Evolutionary conservation across 1,140 invertebrate species (phyloP), one percentile per base, ranked within the genome.

Genomic region (Oryctes rhinoceros): DNA sequence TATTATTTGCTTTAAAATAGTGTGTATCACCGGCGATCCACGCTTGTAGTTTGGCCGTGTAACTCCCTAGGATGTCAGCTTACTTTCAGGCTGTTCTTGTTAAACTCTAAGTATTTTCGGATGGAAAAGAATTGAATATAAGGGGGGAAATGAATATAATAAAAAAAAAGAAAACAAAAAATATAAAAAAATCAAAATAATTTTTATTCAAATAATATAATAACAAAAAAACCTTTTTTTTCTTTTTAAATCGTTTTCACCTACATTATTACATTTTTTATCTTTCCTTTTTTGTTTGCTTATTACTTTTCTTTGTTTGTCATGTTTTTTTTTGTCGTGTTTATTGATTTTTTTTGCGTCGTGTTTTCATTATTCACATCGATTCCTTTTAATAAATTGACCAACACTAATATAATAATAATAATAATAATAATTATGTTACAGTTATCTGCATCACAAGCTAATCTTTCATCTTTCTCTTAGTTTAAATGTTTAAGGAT

Each of bases 151-250:
- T 44, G 39, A 44, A 44, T 7, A 44, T 44, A 44, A 44, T 7
- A 44, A 5, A n/a, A 62, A 62, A 13, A 71, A 71, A 30, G 10
- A 35, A 71, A 71, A 24, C 20, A 30, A 71, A 71, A 67, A 35
- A 3, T 11, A 35, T 11, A 35, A 71, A 71, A 71, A 71, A 71
- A 71, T 71, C 65, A 71, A 71, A 71, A 71, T 71, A 71, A 71
- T 71, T 71, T 71, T 71, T 71, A 71, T 71, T 71, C 65, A 71
- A 59, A 71, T 71, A 71, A 71, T 71, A 71, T 71, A 71, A 71
- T 71, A 71, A 71, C 65, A 71, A 71, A 67, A 67, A 71, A 71
- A 20, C 65, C 24, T 71, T 71, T 24, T 71, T 71, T 35, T 67
- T 71, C 35, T 37, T 71, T 24, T 35, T 71, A 71, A 59, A 59